These are phyloP conservation scores for Sarcophilus harrisii DNA, from an alignment of 2,797 vertebrate species.

Conservation along the genomic window DNA sequence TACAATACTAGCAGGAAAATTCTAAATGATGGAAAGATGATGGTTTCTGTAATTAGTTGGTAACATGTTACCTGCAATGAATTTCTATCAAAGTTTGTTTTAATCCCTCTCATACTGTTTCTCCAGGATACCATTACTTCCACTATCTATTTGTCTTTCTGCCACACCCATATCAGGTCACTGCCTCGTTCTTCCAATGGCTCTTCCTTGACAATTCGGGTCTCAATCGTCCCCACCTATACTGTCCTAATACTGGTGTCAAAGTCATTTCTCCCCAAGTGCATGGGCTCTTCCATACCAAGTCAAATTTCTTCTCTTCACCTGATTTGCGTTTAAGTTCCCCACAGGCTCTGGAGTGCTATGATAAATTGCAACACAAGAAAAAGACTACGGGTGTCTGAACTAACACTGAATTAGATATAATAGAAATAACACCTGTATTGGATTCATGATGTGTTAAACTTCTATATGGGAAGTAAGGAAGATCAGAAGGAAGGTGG, in stretches of 20 bases:
- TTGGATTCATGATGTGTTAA: neutral
- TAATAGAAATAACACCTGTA: neutral
- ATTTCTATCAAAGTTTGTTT: neutral
- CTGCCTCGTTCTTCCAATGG: neutral
- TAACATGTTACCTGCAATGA: neutral
- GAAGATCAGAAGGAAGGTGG: neutral
- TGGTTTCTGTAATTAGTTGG: neutral
- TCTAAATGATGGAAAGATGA: neutral
- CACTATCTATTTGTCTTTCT: neutral
- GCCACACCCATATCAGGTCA: neutral
- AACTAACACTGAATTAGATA: neutral
- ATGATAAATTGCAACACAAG: neutral
- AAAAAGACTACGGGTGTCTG: neutral
- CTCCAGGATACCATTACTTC: neutral
- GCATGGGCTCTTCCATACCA: neutral
- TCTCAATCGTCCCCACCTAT: neutral
- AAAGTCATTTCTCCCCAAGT: neutral
- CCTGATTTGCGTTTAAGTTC: neutral
- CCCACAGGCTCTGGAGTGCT: neutral
- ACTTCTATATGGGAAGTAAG: neutral
- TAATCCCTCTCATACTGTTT: neutral
- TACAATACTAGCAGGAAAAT: neutral
- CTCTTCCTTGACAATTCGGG: neutral
- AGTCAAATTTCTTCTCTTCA: neutral
- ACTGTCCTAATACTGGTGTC: neutral